Evolutionary conservation across 2,113 vertebrate genomes (phyloP).

Genomic region (Caretta caretta): DNA sequence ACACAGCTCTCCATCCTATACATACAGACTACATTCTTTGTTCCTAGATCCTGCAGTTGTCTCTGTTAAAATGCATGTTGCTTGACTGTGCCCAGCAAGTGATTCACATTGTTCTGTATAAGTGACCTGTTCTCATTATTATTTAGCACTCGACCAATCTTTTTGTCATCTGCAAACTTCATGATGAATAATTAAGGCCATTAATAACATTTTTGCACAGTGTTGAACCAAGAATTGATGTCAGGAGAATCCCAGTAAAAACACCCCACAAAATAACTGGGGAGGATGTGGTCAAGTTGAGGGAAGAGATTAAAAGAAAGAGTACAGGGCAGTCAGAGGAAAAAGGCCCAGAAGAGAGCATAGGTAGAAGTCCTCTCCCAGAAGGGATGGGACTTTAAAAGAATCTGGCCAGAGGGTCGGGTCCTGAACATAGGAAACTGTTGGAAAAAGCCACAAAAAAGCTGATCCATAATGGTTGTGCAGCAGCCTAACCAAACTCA

Average conservation of each 20-base stretch:
- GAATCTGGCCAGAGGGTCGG: neutral
- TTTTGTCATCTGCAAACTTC: neutral
- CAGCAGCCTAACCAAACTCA: neutral
- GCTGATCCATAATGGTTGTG: neutral
- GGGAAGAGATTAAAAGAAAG: neutral
- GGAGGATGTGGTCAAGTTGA: neutral
- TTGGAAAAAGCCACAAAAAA: neutral
- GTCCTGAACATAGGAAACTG: neutral
- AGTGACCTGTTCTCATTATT: neutral
- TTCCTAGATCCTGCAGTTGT: neutral
- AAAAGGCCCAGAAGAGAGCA: neutral
- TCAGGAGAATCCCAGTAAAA: neutral
- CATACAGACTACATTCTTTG: neutral
- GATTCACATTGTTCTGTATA: no score
- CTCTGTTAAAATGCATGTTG: neutral
- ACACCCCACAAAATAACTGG: neutral
- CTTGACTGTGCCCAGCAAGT: neutral
- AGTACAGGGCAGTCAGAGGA: neutral
- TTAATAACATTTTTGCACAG: neutral
- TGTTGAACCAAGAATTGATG: neutral
- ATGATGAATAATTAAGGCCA: neutral
- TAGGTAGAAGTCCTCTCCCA: neutral
- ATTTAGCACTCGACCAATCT: neutral
- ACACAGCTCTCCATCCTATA: neutral
- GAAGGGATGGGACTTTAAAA: neutral